Base-by-base conservation (phyloP, 1,140 invertebrate species). In the Drosophila arizonae region DNA sequence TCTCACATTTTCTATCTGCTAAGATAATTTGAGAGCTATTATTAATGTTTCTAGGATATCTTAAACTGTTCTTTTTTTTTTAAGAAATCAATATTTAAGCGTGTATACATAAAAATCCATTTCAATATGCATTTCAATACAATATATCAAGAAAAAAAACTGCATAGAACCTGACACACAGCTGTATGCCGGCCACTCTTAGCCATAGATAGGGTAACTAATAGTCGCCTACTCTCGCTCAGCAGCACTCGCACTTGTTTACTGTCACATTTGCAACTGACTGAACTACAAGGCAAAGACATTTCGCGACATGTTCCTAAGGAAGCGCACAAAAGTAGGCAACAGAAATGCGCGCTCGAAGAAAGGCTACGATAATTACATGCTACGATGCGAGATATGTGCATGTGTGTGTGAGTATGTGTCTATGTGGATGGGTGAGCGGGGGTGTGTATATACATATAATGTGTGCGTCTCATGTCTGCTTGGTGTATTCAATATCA, bases 401-500 rank as follows among this genome's bases (percentile, higher is more conserved):
- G 39, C 17, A 30, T 48, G 41, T 45, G 62, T 46, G 67, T 58
- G 63, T 6, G 11, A 39, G 15, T 58, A 2, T 50, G 54, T 28
- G 15, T 2, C 13, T 57, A 41, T 9, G 17, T 57, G 50, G 4
- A 21, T 39, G 28, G 43, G 13, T 58, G 4, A 36, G 52, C 28
- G 36, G 4, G 36, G 30, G 11, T 1, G 13, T 57, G 51, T 9
- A 24, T 39, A 5, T 15, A 30, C 6, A 9, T 33, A 15, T 21
- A 10, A 13, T 55, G 43, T 50, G 28, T 28, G 8, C 36, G 33
- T 60, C 30, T 46, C 33, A 26, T 62, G 26, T 60, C n/a, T 67
- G 43, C 33, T 69, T 69, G 39, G 51, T 76, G 66, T 86, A 77
- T 81, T 82, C 79, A 87, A 86, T 86, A 86, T 86, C 82, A 86